Evolutionary conservation across 2,888 invertebrate genomes (phyloP).

Genomic region (Zygaena filipendulae): DNA sequence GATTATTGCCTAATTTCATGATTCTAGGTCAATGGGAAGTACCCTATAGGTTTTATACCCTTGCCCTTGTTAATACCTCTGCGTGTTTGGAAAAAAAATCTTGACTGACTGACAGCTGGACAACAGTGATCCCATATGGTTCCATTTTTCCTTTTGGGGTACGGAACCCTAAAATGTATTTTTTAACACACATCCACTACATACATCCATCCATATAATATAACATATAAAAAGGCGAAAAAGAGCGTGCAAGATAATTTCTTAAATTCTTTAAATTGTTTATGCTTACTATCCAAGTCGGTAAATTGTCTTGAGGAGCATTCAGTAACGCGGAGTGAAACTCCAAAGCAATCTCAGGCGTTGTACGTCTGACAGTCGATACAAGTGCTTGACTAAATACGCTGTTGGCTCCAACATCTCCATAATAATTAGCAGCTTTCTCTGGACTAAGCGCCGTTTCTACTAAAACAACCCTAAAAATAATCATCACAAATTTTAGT

Average conservation of each 20-base stretch:
- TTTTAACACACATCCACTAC: no score
- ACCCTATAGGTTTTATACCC: no score
- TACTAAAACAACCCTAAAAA: conserved; percentile 38
- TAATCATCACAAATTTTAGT: no score
- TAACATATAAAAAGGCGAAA: not conserved
- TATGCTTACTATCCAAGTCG: conserved; percentile 45
- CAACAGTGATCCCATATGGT: no score
- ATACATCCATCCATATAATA: no score
- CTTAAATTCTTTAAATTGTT: not conserved
- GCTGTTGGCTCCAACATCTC: conserved; percentile 38
- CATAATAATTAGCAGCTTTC: conserved; percentile 34
- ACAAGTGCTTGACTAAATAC: conserved; percentile 39
- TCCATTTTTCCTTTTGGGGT: no score
- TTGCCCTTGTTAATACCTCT: no score
- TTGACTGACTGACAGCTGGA: no score
- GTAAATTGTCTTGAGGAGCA: conserved; percentile 29
- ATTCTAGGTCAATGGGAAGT: no score
- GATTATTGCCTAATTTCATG: no score
- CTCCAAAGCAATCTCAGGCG: conserved; percentile 33
- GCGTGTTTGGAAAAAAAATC: no score
- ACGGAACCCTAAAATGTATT: no score
- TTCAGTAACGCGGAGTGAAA: conserved; percentile 35
- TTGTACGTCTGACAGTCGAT: conserved; percentile 21
- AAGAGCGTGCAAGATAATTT: not conserved
- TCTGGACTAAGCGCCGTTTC: conserved; percentile 31